Evolutionary conservation across 2,797 vertebrate genomes (phyloP).

Genomic region (Pogoniulus pusillus): DNA sequence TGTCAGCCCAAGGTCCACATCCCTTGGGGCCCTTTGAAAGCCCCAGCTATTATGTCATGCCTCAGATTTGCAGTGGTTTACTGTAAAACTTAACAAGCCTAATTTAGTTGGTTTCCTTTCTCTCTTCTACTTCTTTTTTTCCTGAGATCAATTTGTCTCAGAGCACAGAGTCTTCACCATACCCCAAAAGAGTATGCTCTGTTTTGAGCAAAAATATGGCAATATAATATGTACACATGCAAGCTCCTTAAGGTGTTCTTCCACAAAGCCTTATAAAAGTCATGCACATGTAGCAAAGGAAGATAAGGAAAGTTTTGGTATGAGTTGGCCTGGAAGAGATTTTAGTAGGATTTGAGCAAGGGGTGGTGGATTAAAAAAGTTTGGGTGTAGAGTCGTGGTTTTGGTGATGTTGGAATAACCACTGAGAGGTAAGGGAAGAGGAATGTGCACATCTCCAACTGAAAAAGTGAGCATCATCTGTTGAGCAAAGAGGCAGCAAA

Average conservation of each 20-base stretch:
- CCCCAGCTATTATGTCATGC: neutral
- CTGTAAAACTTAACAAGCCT: conserved; percentile 31
- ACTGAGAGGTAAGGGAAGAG: neutral
- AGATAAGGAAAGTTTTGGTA: neutral
- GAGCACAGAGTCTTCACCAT: neutral
- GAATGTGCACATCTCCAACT: neutral
- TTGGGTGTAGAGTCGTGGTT: neutral
- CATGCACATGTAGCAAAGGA: neutral
- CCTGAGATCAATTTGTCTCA: neutral
- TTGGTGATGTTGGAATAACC: neutral
- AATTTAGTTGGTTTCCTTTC: conserved; percentile 26
- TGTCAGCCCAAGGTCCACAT: conserved; percentile 5
- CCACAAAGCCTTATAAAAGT: neutral
- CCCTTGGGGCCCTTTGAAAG: conserved; percentile 34
- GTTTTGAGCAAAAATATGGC: neutral
- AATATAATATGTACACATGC: neutral
- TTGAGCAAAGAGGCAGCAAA: neutral
- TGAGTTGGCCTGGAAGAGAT: neutral
- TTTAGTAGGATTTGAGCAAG: neutral
- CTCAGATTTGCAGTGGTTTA: neutral
- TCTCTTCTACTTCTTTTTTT: neutral
- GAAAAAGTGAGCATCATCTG: neutral
- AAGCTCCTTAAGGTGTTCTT: neutral
- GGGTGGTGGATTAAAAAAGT: neutral
- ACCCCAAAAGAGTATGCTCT: neutral